Evolutionary conservation across 2,113 vertebrate genomes (phyloP).

Genomic region (Boleophthalmus pectinirostris): DNA sequence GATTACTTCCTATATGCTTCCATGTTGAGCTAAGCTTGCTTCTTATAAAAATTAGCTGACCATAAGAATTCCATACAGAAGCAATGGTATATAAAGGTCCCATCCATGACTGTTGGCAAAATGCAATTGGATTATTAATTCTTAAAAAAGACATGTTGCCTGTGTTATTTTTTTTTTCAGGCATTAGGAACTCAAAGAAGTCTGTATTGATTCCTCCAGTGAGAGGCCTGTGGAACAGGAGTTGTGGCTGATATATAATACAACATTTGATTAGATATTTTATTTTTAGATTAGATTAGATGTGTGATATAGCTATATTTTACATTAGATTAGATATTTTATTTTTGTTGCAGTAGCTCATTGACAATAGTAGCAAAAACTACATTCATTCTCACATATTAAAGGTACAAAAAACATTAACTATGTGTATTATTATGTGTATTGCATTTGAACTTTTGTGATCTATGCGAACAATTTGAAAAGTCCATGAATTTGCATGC

Average conservation of each 20-base stretch:
- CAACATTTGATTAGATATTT: too few relatives aligned
- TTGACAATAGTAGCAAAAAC: too few relatives aligned
- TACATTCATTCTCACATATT: too few relatives aligned
- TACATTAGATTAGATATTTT: too few relatives aligned
- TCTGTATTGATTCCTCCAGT: neutral
- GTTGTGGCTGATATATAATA: too few relatives aligned
- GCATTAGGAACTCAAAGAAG: neutral
- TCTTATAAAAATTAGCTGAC: conserved; percentile 37
- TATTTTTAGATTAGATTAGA: too few relatives aligned
- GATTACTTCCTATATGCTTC: conserved; percentile 19
- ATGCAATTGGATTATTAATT: conserved; percentile 56
- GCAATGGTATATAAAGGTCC: conserved; percentile 55
- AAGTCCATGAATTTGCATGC: neutral
- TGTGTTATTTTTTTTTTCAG: neutral
- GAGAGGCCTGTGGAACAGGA: neutral
- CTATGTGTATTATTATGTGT: too few relatives aligned
- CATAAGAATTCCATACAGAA: conserved; percentile 48
- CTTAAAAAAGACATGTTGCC: neutral
- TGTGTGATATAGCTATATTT: too few relatives aligned
- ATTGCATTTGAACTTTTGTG: too few relatives aligned
- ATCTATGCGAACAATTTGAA: neutral
- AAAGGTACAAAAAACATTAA: too few relatives aligned
- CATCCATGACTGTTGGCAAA: conserved; percentile 75
- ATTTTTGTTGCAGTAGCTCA: too few relatives aligned
- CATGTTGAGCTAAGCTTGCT: conserved; percentile 11